phyloP scores from a whole-genome alignment of 1,140 invertebrate species.

The Apocrypta bakeri region DNA sequence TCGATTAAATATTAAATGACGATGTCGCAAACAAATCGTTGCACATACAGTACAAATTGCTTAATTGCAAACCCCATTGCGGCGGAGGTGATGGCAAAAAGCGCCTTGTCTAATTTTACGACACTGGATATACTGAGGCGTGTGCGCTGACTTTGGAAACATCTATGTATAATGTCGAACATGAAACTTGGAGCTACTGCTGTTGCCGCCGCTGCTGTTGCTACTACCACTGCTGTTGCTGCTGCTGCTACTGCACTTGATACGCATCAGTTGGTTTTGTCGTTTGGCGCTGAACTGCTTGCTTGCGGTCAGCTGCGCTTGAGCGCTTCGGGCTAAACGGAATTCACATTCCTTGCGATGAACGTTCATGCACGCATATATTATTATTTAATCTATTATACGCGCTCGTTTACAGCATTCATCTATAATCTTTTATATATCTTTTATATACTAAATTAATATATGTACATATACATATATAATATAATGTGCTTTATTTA shows the following conservation, averaged over 20 bases:
- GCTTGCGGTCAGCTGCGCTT: background rate
- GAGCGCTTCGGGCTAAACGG: background rate
- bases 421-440: no score
- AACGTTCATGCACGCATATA: no score
- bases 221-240: background rate
- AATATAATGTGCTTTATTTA: no score
- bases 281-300: background rate
- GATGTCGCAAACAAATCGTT: background rate
- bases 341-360: background rate
- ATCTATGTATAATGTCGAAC: slow-evolving; percentile 1
- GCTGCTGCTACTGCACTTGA: background rate
- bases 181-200: background rate
- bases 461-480: no score
- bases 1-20: background rate
- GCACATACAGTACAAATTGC: background rate
- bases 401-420: no score
- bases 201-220: background rate
- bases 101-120: background rate
- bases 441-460: no score
- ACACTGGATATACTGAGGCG: background rate
- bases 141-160: slow-evolving; percentile 10
- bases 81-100: background rate
- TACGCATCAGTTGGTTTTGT: slow-evolving; percentile 6
- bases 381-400: no score
- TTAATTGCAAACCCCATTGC: background rate